Conservation (phyloP, 2,797 vertebrate genomes). For the Acropternis orthonyx region DNA sequence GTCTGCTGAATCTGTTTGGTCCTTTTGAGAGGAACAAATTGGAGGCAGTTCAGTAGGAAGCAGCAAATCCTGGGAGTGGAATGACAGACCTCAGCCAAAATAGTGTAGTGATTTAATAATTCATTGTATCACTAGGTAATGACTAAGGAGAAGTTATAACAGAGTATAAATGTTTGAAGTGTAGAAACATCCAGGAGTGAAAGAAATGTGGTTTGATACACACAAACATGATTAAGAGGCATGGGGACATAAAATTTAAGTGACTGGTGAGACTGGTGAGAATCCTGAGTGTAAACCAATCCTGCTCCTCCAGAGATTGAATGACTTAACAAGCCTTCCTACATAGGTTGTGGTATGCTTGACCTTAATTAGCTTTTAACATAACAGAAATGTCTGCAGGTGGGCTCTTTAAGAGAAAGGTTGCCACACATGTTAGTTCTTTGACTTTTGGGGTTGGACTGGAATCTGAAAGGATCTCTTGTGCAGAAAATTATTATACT, state of each 20-base stretch:
- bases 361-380: background rate
- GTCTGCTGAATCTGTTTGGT: background rate
- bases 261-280: background rate
- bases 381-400: background rate
- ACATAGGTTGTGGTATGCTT: background rate
- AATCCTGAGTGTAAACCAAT: background rate
- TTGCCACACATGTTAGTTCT: fast-evolving
- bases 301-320: background rate
- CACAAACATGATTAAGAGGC: background rate
- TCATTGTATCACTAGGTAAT: background rate
- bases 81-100: background rate
- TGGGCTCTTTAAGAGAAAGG: background rate
- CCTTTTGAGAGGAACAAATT: background rate
- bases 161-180: background rate
- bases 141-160: background rate
- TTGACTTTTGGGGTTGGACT: background rate
- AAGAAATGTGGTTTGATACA: background rate
- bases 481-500: background rate
- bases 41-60: background rate
- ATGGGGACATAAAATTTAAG: background rate
- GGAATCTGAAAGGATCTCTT: background rate
- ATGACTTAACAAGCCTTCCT: background rate
- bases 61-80: background rate
- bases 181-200: background rate
- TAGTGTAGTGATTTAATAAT: background rate